Base-by-base conservation (phyloP, 1,140 invertebrate species). In the Agraylea sexmaculata region DNA sequence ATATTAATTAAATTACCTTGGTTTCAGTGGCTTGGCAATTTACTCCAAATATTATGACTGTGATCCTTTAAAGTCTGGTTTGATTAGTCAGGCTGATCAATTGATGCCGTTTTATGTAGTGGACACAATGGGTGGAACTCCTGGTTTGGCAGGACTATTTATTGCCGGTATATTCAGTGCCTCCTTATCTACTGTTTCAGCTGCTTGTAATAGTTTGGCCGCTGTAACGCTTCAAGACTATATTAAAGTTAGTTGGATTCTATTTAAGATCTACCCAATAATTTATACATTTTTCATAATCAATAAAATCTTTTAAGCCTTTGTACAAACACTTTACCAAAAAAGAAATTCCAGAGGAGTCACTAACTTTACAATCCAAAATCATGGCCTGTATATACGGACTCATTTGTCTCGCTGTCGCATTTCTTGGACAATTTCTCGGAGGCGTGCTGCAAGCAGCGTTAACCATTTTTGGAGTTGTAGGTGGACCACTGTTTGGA, bases 71-170 rank as follows among this genome's bases (percentile, higher is more conserved):
- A 58, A 51, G 37, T 63, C 63, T 36, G 51, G 69, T 45, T 49
- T 69, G 34, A 82, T 84, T 23, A 56, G 52, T 16, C 74, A 73
- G 1, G 63, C 71, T 8, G 83, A 86, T 59, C 76, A 91, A 63
- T 57, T 90, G n/a, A 66, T 89, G 53, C 87, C 86, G 0, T 74
- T 77, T 30, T 90, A 86, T 54, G 84, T 90, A 3, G 84, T 90
- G 62, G 76, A 84, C 43, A 71, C 73, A 6, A 74, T 91, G 60
- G 76, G 78, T 4, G 69, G 68, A 7, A 70, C 71, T 38, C 69
- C 75, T 22, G 75, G 75, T 45, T 64, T 73, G 13, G 59, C 62
- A 0, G 72, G 71, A 0, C 52, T 74, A 12, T 73, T 74, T 36
- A 64, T 73, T 20, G 67, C 71, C 0, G 73, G 71, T 0, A 63